Evolutionary conservation across 1,140 invertebrate genomes (phyloP).

Genomic region (Drosophila ohnishii): DNA sequence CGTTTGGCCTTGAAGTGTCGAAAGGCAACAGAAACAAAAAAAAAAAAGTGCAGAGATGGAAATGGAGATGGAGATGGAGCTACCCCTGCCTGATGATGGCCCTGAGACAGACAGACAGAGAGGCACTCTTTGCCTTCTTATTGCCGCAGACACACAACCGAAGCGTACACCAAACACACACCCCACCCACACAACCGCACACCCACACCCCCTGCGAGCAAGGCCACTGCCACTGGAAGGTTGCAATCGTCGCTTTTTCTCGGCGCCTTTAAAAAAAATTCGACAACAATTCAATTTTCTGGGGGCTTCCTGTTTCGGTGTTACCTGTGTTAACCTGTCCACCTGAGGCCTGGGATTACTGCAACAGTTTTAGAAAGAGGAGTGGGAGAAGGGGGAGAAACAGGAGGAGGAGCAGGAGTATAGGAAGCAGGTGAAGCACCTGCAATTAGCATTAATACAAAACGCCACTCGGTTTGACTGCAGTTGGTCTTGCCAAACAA

Average conservation of each 20-base stretch:
- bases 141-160: not conserved
- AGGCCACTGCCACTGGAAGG: conserved; percentile 4
- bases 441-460: conserved; percentile 75
- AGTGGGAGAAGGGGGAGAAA: not conserved
- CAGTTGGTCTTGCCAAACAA: conserved; percentile 66
- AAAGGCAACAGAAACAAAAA: conserved; percentile 35
- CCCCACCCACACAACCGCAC: not conserved
- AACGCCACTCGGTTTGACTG: conserved; percentile 55
- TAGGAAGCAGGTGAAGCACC: not conserved
- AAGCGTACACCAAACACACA: not conserved
- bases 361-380: conserved; percentile 41
- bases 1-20: conserved; percentile 56
- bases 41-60: conserved; percentile 2
- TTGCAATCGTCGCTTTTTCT: conserved; percentile 32
- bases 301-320: conserved; percentile 3
- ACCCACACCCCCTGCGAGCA: not conserved
- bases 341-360: not conserved
- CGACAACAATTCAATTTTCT: conserved; percentile 48
- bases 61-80: not conserved
- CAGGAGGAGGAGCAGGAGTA: not conserved
- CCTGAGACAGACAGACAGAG: conserved; percentile 9
- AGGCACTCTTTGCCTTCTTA: conserved; percentile 15
- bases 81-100: not conserved
- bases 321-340: conserved; percentile 9
- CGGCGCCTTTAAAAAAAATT: conserved; percentile 45